Base-by-base conservation (phyloP, 2,113 vertebrate genomes). In the Butastur rufipennis region DNA sequence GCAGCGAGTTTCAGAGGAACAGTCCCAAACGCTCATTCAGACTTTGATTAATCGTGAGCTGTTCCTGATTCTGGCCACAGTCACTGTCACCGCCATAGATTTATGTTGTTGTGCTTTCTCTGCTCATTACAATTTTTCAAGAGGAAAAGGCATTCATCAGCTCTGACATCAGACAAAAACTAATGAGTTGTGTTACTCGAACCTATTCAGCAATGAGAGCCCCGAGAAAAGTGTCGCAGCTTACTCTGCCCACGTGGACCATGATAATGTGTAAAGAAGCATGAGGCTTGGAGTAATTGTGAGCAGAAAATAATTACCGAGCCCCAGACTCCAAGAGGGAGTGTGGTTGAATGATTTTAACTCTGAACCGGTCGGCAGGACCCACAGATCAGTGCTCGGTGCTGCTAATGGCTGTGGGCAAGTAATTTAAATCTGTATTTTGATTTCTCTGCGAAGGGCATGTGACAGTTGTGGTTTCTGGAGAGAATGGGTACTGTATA, bases 131-230 rank as follows among this genome's bases (percentile, higher is more conserved):
- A 96, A 65, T 94, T 84, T 96, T 94, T 93, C 75, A 66, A 65
- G 68, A 63, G 90, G 55, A 96, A 88, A 96, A 96, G 14, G 47
- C 80, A 95, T 97, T 95, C 59, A 96, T 96, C 94, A 95, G 75
- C 73, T 93, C 75, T 81, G 90, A 77, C 75, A 92, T 95, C 86
- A 86, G 92, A 93, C 75, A 93, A 88, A 92, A 94, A 75, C 63
- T 93, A 92, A 75, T 48, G 75, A 92, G 53, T 38, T 52, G 31
- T 81, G 61, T 79, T 86, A 72, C 48, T 40, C 11, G 16, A 81
- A 56, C 40, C 68, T 85, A 59, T 56, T 92, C 1, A 5, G 61
- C 79, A 70, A 31, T 19, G 32, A 86, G n/a, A 82, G 14, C 29
- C 55, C 80, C 4, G 5, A 93, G 82, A 88, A 90, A 92, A 95